phyloP scores from a whole-genome alignment of 2,797 vertebrate genomes.

The Ctenochaetus hawaiiensis region DNA sequence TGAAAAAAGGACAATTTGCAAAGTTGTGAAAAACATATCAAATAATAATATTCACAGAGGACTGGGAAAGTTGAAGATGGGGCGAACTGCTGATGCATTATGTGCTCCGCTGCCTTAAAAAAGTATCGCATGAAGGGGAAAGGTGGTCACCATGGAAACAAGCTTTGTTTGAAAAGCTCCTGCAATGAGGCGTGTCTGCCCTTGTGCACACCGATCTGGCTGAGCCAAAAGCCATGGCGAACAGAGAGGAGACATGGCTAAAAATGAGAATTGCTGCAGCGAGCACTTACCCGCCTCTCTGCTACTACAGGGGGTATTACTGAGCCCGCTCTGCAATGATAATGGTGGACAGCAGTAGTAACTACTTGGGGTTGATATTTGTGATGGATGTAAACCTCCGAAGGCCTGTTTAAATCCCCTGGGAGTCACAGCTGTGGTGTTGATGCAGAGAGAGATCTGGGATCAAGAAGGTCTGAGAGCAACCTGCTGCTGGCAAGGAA shows the following conservation, averaged over 20 bases:
- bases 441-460: slow-evolving; percentile 35
- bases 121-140: slow-evolving; percentile 45
- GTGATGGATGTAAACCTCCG: slow-evolving; percentile 44
- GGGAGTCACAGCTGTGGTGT: slow-evolving; percentile 48
- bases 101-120: slow-evolving; percentile 58
- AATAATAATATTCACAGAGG: slow-evolving; percentile 1
- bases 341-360: slow-evolving; percentile 27
- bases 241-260: slow-evolving; percentile 23
- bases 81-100: slow-evolving; percentile 57
- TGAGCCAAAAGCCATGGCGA: slow-evolving; percentile 43
- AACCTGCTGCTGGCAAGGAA: slow-evolving; percentile 29
- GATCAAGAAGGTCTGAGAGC: slow-evolving; percentile 24
- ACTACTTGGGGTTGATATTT: slow-evolving; percentile 12
- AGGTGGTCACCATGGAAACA: slow-evolving; percentile 81
- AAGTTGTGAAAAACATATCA: not conserved
- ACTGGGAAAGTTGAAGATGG: slow-evolving; percentile 19
- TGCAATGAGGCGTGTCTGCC: slow-evolving; percentile 62
- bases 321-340: slow-evolving; percentile 15
- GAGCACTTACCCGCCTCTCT: not conserved
- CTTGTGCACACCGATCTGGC: slow-evolving; percentile 45
- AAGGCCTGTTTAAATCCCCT: slow-evolving; percentile 34
- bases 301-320: slow-evolving; percentile 5
- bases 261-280: slow-evolving; percentile 31
- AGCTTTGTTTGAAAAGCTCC: slow-evolving; percentile 75
- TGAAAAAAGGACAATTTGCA: not conserved